These are phyloP conservation scores for Hydriomena furcata DNA, from an alignment of 2,888 invertebrate genomes.

Conservation along the genomic window DNA sequence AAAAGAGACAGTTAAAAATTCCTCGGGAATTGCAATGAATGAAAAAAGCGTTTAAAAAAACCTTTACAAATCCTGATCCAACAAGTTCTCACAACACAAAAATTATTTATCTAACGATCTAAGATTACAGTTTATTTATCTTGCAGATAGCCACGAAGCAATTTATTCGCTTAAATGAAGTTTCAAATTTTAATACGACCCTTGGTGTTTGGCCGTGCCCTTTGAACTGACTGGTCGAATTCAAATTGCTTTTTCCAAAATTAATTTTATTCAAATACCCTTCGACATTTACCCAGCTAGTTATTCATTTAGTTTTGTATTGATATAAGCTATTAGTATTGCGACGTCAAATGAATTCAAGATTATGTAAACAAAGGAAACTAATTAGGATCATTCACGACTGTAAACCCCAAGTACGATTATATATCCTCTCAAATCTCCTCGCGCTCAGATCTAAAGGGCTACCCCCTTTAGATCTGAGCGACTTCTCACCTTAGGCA, in stretches of 20 bases:
- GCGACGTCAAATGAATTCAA: not conserved
- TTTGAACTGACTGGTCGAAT: conserved; percentile 70
- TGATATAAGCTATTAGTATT: not conserved
- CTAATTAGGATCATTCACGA: too few species aligned
- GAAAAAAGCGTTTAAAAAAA: not conserved
- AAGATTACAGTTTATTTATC: conserved; percentile 73
- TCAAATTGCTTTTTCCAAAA: conserved; percentile 74
- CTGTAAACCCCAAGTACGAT: too few species aligned
- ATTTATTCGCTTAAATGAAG: conserved; percentile 76
- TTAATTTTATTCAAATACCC: conserved; percentile 40
- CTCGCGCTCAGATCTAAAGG: too few species aligned
- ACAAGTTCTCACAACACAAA: conserved; percentile 38
- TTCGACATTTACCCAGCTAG: conserved; percentile 6
- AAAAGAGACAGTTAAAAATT: too few species aligned
- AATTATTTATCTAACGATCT: conserved; percentile 63
- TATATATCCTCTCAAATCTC: too few species aligned
- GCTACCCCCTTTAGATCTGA: too few species aligned
- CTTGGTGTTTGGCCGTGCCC: conserved; percentile 53
- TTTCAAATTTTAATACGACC: conserved; percentile 77
- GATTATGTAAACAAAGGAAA: too few species aligned
- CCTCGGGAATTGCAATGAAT: too few species aligned
- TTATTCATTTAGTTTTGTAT: conserved; percentile 3
- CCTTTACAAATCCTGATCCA: conserved; percentile 16
- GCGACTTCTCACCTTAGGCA: too few species aligned
- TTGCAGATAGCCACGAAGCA: conserved; percentile 76